Conservation (phyloP, 2,113 vertebrate genomes). For the Melanotaenia duboulayi region DNA sequence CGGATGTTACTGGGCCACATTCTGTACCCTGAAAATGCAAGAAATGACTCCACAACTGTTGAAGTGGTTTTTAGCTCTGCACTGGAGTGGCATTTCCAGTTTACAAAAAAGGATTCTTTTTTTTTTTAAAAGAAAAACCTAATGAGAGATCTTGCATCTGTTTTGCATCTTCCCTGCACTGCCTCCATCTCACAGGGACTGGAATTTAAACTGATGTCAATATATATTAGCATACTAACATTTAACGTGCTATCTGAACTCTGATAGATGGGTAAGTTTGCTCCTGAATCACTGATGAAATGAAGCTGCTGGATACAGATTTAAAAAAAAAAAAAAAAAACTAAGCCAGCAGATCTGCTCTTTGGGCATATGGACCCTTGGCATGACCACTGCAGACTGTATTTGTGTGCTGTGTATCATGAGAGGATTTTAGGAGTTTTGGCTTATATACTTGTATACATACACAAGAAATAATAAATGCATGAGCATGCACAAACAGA, state of each 20-base stretch:
- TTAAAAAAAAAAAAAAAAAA: background rate
- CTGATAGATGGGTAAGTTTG: constrained; percentile 3
- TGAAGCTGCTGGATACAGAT: background rate
- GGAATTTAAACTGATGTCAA: constrained; percentile 56
- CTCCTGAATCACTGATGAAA: background rate
- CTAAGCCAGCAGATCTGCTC: constrained; percentile 41
- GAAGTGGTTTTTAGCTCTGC: constrained; percentile 4
- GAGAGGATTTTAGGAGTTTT: constrained; percentile 22
- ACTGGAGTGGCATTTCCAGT: constrained; percentile 1
- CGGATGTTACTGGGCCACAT: background rate
- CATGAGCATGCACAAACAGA: constrained; percentile 66
- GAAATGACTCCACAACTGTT: background rate
- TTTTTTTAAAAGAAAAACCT: background rate
- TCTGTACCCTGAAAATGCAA: background rate
- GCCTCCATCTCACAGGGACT: constrained; percentile 17
- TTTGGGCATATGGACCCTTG: constrained; percentile 5
- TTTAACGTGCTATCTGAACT: constrained; percentile 9
- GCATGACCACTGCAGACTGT: background rate
- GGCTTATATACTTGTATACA: constrained; percentile 17
- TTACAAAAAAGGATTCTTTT: too few species aligned
- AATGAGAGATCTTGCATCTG: constrained; percentile 5
- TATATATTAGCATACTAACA: constrained; percentile 26
- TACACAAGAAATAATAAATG: constrained; percentile 12
- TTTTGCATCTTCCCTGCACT: constrained; percentile 26
- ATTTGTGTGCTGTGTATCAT: constrained; percentile 16